A percentile compares a stretch with the other conserved stretches of the same genome.
Conservation (phyloP, 2,888 invertebrate species). For the Heliothis peltigera region DNA sequence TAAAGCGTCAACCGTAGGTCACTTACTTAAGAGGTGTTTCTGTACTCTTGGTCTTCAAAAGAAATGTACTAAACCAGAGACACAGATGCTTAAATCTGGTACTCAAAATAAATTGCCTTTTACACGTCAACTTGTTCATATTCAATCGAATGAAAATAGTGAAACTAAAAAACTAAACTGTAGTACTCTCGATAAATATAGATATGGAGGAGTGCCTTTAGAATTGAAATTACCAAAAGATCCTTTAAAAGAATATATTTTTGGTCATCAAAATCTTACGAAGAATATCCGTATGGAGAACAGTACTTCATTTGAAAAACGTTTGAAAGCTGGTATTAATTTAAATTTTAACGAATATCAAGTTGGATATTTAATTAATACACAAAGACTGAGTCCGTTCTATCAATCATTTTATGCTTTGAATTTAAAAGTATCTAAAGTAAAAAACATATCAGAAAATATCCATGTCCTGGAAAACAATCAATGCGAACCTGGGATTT, state of each 20-base stretch:
- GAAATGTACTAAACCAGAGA: neutral
- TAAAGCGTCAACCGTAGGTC: slow-evolving; percentile 18
- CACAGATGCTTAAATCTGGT: neutral
- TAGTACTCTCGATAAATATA: slow-evolving; percentile 4
- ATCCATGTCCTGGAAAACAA: neutral
- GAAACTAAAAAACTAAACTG: neutral
- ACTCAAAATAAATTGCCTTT: slow-evolving; percentile 16
- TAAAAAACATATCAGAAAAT: slow-evolving; percentile 1
- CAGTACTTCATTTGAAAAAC: slow-evolving; percentile 9
- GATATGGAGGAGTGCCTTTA: slow-evolving; percentile 1
- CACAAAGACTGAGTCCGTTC: slow-evolving; percentile 33
- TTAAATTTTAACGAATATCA: slow-evolving; percentile 30
- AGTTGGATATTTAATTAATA: slow-evolving; percentile 11
- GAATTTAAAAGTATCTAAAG: slow-evolving; percentile 34
- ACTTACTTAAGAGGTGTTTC: slow-evolving; percentile 44
- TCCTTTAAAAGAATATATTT: slow-evolving; percentile 2
- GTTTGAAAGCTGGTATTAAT: slow-evolving; percentile 22
- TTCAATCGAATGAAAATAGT: neutral
- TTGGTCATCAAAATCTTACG: neutral
- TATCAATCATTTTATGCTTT: slow-evolving; percentile 43
- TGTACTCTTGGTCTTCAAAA: slow-evolving; percentile 37
- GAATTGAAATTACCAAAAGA: slow-evolving; percentile 16
- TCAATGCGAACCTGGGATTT: slow-evolving; percentile 46
- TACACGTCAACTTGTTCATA: slow-evolving; percentile 30
- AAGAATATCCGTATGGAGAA: neutral